Percentiles rank a stretch among this genome's conserved stretches.
Evolutionary conservation across 1,140 invertebrate genomes (phyloP).

Genomic region (Brachionus asplanchnoidis): DNA sequence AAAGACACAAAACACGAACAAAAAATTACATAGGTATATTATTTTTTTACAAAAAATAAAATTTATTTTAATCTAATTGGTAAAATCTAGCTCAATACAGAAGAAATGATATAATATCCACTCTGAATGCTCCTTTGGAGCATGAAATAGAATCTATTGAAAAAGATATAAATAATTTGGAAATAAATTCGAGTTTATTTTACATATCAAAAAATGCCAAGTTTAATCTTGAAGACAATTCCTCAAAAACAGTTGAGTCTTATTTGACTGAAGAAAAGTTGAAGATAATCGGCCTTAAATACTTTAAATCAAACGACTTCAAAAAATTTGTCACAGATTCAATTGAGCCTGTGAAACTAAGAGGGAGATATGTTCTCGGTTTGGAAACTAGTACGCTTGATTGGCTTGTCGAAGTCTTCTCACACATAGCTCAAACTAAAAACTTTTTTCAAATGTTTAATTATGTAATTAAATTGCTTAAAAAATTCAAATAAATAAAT

Average conservation of each 20-base stretch:
- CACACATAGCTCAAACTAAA: conserved; percentile 18
- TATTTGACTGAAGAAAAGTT: conserved; percentile 22
- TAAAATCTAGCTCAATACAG: conserved; percentile 28
- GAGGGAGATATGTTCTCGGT: conserved; percentile 15
- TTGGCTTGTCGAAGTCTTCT: conserved; percentile 2
- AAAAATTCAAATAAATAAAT: background rate
- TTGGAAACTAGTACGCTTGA: background rate
- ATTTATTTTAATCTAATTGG: background rate
- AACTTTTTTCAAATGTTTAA: conserved; percentile 5
- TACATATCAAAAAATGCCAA: background rate
- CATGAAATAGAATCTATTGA: conserved; percentile 16
- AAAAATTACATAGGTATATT: conserved; percentile 5
- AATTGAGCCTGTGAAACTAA: background rate
- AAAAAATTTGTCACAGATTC: background rate
- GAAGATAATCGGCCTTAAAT: background rate
- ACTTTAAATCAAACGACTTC: background rate
- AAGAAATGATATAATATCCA: conserved; percentile 4
- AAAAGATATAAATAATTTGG: conserved; percentile 15
- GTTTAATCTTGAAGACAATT: background rate
- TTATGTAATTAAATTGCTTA: conserved; percentile 21
- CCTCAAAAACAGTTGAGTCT: background rate
- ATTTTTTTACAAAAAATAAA: background rate
- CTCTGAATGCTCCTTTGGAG: conserved; percentile 13
- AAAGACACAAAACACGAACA: conserved; percentile 1
- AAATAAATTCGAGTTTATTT: background rate